phyloP scores from a whole-genome alignment of 1,140 invertebrate genomes.

The Pygmarrhopalites habei region DNA sequence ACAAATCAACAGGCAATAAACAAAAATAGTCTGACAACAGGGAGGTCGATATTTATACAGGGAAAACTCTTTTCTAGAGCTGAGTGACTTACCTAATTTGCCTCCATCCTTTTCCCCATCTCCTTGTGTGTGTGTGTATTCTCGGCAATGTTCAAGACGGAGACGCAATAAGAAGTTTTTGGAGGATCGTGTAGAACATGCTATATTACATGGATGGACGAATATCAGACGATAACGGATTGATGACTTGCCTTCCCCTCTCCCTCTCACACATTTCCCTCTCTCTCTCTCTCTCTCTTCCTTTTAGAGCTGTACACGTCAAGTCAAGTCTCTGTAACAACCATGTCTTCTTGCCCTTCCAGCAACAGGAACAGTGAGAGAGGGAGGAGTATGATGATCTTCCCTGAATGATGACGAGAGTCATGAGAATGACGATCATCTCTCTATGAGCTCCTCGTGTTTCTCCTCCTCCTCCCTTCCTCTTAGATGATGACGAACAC shows the following conservation, averaged over 20 bases:
- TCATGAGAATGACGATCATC: no score
- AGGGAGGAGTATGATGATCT: no score
- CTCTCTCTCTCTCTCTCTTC: not conserved
- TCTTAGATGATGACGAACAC: no score
- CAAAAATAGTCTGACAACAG: conserved; percentile 27
- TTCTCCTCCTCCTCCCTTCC: no score
- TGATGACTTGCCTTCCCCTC: conserved; percentile 16
- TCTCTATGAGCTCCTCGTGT: no score
- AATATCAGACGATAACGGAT: conserved; percentile 29
- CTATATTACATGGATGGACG: conserved; percentile 32
- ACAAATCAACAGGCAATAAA: conserved; percentile 39
- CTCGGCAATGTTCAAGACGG: not conserved
- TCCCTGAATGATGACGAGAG: no score
- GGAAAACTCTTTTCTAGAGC: not conserved
- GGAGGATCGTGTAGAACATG: conserved; percentile 28
- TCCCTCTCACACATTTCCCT: not conserved
- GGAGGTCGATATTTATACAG: conserved; percentile 27
- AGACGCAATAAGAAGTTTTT: conserved; percentile 3
- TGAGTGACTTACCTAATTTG: not conserved
- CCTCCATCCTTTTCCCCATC: not conserved
- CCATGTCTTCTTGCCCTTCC: not conserved
- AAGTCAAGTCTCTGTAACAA: not conserved
- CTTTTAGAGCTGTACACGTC: not conserved
- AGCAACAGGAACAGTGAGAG: no score
- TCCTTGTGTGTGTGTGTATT: not conserved